Conservation (phyloP, 2,797 vertebrate species). For the Chloroceryle inda region DNA sequence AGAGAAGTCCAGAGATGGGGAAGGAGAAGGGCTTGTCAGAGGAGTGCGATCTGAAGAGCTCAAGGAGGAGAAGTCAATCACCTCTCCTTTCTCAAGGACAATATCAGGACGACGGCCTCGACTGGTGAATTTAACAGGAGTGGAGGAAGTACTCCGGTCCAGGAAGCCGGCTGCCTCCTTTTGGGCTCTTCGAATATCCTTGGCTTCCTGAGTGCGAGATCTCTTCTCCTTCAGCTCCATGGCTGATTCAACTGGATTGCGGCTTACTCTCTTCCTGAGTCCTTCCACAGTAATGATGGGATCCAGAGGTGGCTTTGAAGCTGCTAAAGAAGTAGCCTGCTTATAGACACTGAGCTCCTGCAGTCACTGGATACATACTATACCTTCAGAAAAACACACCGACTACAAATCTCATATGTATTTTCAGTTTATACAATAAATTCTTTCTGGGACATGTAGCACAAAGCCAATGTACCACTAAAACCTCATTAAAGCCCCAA, state of each 20-base stretch:
- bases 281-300: slow-evolving; percentile 95
- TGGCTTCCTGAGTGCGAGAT: slow-evolving; percentile 94
- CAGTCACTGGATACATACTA: neutral
- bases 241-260: slow-evolving; percentile 93
- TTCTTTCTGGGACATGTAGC: neutral
- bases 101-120: slow-evolving; percentile 85
- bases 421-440: neutral
- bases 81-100: slow-evolving; percentile 93
- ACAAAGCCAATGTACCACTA: neutral
- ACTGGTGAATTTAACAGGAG: slow-evolving; percentile 87
- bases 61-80: slow-evolving; percentile 95
- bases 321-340: slow-evolving; percentile 65
- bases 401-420: neutral
- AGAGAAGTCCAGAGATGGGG: slow-evolving; percentile 94
- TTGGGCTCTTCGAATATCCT: slow-evolving; percentile 95
- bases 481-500: neutral
- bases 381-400: neutral
- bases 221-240: slow-evolving; percentile 98
- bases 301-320: slow-evolving; percentile 87
- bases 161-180: slow-evolving; percentile 90
- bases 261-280: slow-evolving; percentile 88
- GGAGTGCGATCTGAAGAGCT: slow-evolving; percentile 95
- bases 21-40: slow-evolving; percentile 93
- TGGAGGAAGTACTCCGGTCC: slow-evolving; percentile 87
- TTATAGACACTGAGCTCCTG: neutral